A percentile compares a stretch with the other conserved stretches of the same genome.
Conservation (phyloP, 2,113 vertebrate genomes). For the Craseonycteris thonglongyai region DNA sequence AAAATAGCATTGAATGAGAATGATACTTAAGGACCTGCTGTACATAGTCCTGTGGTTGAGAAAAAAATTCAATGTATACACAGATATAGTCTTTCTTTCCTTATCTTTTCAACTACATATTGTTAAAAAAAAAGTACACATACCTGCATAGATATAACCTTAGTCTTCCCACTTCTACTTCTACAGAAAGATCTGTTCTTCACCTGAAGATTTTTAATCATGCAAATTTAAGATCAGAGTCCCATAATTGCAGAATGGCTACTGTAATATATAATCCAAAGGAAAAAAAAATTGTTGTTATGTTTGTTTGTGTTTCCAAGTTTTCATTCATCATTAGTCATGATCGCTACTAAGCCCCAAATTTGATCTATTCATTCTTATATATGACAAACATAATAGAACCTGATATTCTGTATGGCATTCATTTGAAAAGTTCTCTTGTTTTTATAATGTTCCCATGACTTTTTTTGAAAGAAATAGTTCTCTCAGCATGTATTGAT, state of each 20-base stretch:
- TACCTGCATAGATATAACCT: not conserved
- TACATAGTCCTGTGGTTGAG: not conserved
- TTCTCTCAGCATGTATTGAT: not conserved
- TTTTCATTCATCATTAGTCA: not conserved
- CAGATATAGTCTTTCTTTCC: not conserved
- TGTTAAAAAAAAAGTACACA: not conserved
- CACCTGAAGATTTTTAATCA: not conserved
- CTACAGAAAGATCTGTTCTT: not conserved
- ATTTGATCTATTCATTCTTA: not conserved
- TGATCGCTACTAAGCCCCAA: not conserved
- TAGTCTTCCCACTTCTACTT: not conserved
- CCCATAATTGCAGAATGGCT: not conserved
- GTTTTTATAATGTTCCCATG: not conserved
- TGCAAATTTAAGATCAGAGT: not conserved
- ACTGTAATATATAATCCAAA: not conserved
- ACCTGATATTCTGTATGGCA: not conserved
- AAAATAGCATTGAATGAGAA: not conserved
- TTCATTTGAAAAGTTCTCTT: not conserved
- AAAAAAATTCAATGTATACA: not conserved
- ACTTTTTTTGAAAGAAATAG: not conserved
- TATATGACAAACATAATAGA: too few relatives aligned
- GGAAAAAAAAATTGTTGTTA: not conserved
- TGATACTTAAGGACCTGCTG: not conserved
- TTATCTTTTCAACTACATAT: not conserved
- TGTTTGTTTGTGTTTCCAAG: not conserved